Conservation (phyloP, 2,888 invertebrate genomes). For the Cheiracanthium punctorium region DNA sequence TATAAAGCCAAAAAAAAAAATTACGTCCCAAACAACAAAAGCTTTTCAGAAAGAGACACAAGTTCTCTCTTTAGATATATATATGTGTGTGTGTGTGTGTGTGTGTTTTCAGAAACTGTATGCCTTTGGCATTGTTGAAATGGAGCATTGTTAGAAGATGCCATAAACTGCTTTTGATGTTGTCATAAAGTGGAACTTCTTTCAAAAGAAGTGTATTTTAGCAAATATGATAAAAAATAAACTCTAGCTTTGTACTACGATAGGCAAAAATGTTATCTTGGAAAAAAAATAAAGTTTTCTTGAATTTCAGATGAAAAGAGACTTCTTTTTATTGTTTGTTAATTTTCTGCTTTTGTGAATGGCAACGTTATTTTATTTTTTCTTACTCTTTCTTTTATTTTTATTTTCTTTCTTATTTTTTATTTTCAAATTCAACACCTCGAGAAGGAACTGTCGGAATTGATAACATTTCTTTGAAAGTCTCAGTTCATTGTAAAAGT, state of each 20-base stretch:
- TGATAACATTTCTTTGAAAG: too few species aligned
- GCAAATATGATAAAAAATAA: conserved; percentile 48
- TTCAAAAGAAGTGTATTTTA: conserved; percentile 44
- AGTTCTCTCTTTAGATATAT: background rate
- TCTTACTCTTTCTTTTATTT: too few species aligned
- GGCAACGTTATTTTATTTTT: too few species aligned
- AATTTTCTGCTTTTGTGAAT: conserved; percentile 4
- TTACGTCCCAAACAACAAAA: too few species aligned
- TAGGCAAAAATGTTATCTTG: conserved; percentile 2
- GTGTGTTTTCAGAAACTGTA: conserved; percentile 1
- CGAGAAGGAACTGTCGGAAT: too few species aligned
- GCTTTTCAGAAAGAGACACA: background rate
- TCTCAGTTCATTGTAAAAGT: too few species aligned
- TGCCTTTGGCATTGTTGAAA: conserved; percentile 15
- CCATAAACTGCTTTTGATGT: conserved; percentile 38
- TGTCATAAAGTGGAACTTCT: conserved; percentile 49
- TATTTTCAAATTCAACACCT: background rate
- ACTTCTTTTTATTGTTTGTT: conserved; percentile 13
- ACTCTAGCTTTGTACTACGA: conserved; percentile 27
- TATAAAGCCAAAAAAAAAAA: too few species aligned
- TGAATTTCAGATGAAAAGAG: background rate
- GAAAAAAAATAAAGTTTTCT: background rate
- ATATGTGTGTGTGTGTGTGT: background rate
- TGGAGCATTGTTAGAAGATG: conserved; percentile 8
- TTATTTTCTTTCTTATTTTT: too few species aligned